A percentile compares a stretch with the other conserved stretches of the same genome.
Evolutionary conservation across 64 coral and sea anemone species (phyloP).

Genomic region (Actinia tenebrosa): DNA sequence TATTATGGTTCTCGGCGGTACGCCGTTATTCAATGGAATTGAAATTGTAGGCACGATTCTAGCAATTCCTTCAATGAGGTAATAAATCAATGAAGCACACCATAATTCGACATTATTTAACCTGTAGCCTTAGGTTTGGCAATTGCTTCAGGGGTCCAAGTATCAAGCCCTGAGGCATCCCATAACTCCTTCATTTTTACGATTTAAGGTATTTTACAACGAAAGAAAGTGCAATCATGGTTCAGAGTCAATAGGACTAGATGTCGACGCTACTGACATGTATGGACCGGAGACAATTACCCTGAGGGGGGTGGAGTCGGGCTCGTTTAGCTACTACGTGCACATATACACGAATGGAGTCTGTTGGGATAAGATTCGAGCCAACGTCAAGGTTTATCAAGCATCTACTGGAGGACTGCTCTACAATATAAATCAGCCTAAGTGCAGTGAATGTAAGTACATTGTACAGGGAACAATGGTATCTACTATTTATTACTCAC

Average conservation of each 20-base stretch:
- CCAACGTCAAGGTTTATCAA: slow-evolving; percentile 80
- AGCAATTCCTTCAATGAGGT: too few relatives aligned
- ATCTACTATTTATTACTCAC: too few relatives aligned
- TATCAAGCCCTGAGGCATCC: background rate
- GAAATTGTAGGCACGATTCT: too few relatives aligned
- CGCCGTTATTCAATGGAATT: too few relatives aligned
- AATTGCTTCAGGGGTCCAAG: background rate
- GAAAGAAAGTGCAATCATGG: slow-evolving; percentile 51
- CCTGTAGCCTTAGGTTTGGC: too few relatives aligned
- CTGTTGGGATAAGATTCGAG: slow-evolving; percentile 77
- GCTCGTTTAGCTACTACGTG: slow-evolving; percentile 69
- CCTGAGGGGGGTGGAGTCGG: slow-evolving; percentile 58
- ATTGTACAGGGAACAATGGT: too few relatives aligned
- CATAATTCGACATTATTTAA: too few relatives aligned
- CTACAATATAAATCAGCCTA: slow-evolving; percentile 72
- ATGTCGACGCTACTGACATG: slow-evolving; percentile 79
- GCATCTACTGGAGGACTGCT: slow-evolving; percentile 66
- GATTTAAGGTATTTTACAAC: slow-evolving; percentile 58
- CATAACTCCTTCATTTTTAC: background rate
- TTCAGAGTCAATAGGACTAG: slow-evolving; percentile 56
- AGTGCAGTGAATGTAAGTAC: slow-evolving; percentile 70
- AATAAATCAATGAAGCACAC: too few relatives aligned
- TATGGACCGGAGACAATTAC: slow-evolving; percentile 81
- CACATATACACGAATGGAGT: slow-evolving; percentile 78
- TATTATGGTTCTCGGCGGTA: too few relatives aligned